Conservation (phyloP, 2,113 vertebrate genomes). For the Rhineura floridana region DNA sequence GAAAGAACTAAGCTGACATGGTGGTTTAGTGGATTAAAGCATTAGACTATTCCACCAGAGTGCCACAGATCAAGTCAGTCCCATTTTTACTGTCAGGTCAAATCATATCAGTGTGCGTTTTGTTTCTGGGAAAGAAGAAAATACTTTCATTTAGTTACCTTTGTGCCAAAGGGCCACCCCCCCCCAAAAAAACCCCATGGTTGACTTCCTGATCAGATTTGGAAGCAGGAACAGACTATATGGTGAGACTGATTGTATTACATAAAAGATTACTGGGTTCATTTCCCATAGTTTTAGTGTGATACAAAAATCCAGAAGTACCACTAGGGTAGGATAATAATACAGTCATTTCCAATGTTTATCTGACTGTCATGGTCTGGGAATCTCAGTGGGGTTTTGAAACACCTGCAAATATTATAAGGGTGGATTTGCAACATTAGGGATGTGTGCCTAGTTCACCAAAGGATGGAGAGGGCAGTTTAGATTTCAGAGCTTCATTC, state of each 20-base stretch:
- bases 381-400: conserved; percentile 52
- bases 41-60: conserved; percentile 25
- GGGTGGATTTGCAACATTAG: conserved; percentile 33
- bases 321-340: conserved; percentile 37
- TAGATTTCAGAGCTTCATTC: conserved; percentile 44
- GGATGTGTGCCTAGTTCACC: conserved; percentile 41
- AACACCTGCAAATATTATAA: conserved; percentile 38
- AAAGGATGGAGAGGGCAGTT: not conserved
- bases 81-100: conserved; percentile 47
- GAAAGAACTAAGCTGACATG: conserved; percentile 18
- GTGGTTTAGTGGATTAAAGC: conserved; percentile 32
- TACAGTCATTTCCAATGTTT: not conserved
- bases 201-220: conserved; percentile 36
- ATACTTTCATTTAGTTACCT: conserved; percentile 44
- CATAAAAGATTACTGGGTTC: conserved; percentile 17
- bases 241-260: conserved; percentile 11
- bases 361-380: conserved; percentile 35
- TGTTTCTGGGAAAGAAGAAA: conserved; percentile 46
- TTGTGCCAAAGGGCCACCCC: conserved; percentile 11
- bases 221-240: conserved; percentile 10
- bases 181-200: conserved; percentile 33
- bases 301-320: conserved; percentile 21
- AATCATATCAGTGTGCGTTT: conserved; percentile 40
- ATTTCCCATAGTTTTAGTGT: conserved; percentile 25
- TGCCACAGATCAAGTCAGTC: conserved; percentile 33